Evolutionary conservation across 2,113 vertebrate species (phyloP), one percentile per base, ranked within the genome.

Genomic region (Amblyopsis rosae): DNA sequence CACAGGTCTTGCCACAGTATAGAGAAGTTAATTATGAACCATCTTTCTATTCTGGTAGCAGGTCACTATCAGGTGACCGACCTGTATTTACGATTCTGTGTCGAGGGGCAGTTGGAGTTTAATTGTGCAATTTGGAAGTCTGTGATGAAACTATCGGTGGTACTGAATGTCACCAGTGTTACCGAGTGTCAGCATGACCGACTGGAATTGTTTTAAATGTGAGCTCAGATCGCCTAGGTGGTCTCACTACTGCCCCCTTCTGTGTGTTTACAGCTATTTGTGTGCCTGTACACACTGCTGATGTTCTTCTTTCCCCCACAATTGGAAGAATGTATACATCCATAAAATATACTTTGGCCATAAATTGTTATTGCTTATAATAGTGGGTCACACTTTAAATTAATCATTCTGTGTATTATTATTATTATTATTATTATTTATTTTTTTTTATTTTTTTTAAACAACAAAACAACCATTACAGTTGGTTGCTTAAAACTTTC

Each of bases 231-330:
- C 49, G 35, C 33, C 0, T 9, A 46, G 12, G 65, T 70, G 45
- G 54, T 45, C 62, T 5, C 12, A 1, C 55, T 10, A 2, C 19
- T 41, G 12, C 45, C 10, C 9, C 26, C 16, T 12, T 47, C 73
- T 81, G 60, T 73, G 73, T 83, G 69, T 13, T 9, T 19, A 3
- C 0, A 6, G 0, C 13, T 73, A 6, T 81, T 73, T 69, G 47
- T 17, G 12, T 57, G 55, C 2, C 3, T 26, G 26, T 26, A 26
- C 26, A 26, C 26, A 26, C 26, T 26, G 26, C 4, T 46, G 3
- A 13, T 26, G 1, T 26, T 26, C 26, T 26, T 26, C 26, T 26
- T 26, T 26, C 26, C 26, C 26, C 3, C 2, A 26, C 26, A 26
- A 26, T 26, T 26, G 26, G 26, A 26, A 26, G 1, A 26, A 26